Evolutionary conservation across 2,888 invertebrate species (phyloP).

Genomic region (Leptinotarsa juncta): DNA sequence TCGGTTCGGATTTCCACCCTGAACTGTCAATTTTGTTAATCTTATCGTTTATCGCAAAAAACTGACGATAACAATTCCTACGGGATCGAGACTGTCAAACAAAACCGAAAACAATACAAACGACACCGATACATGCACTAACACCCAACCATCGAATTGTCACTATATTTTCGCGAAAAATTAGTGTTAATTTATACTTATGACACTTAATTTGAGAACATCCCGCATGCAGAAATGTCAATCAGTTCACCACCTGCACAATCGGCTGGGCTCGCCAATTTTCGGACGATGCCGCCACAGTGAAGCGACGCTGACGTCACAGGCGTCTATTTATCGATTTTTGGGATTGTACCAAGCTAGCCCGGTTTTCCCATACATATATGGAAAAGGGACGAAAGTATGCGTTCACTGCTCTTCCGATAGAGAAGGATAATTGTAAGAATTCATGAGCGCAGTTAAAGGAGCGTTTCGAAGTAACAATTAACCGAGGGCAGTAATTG

Average conservation of each 20-base stretch:
- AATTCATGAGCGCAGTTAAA: constrained; percentile 19
- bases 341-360: constrained; percentile 57
- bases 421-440: constrained; percentile 48
- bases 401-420: constrained; percentile 35
- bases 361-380: constrained; percentile 51
- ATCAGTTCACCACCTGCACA: constrained; percentile 65
- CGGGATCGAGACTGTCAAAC: background rate
- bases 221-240: constrained; percentile 65
- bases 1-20: background rate
- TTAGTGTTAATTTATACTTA: constrained; percentile 48
- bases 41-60: constrained; percentile 19
- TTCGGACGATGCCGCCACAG: constrained; percentile 62
- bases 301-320: constrained; percentile 64
- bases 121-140: background rate
- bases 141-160: constrained; percentile 4
- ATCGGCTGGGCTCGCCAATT: constrained; percentile 60
- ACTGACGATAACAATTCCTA: constrained; percentile 3
- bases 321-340: constrained; percentile 66
- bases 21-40: background rate
- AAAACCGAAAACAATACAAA: constrained; percentile 18
- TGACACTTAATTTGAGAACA: constrained; percentile 57
- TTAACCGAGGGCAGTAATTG: constrained; percentile 3
- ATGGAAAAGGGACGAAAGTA: constrained; percentile 47
- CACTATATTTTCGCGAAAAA: constrained; percentile 29
- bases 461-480: background rate